Base-by-base conservation (phyloP, 2,797 vertebrate species). In the Otolemur crassicaudatus region DNA sequence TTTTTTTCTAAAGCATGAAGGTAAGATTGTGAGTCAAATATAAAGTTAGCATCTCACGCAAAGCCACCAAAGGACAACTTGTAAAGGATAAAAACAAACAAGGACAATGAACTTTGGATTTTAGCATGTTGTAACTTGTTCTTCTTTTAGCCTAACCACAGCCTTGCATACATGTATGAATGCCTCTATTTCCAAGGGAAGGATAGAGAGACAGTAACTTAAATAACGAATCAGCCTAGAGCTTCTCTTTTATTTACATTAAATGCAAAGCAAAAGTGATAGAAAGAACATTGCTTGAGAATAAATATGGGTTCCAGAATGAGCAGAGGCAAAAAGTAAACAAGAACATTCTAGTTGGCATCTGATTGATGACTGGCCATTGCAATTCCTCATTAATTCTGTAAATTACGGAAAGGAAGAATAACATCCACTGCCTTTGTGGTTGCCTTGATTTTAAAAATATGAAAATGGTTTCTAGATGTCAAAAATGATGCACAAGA, bases 191-290 rank as follows among this genome's bases (percentile, higher is more conserved):
- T 90, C 79, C 61, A 89, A 96, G 95, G 61, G 65, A 75, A 75
- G 77, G 92, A 0, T 5, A 1, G 80, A 20, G 53, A 90, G 20
- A 70, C 37, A 4, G 16, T 12, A 56, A 58, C 93, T 98, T 98
- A 94, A 97, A 96, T 82, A 94, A 93, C 95, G 90, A 95, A 88
- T 87, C 37, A 76, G 63, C 77, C 91, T 84, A 60, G 27, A 88
- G 46, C 77, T 94, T 43, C 82, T 95, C 95, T 96, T 86, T 85
- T n/a, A 76, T 95, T 97, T 94, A 94, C 95, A 97, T 97, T 89
- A 90, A 97, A 92, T 77, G 77, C 53, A 76, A 7, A 89, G 5
- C 4, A 23, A 83, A 81, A 73, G 10, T 91, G 76, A 56, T n/a
- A 65, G 76, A 43, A 61, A 90, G 73, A 94, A 61, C 43, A 76